Base-by-base conservation (phyloP, 1,140 invertebrate genomes). In the Papilio polytes region DNA sequence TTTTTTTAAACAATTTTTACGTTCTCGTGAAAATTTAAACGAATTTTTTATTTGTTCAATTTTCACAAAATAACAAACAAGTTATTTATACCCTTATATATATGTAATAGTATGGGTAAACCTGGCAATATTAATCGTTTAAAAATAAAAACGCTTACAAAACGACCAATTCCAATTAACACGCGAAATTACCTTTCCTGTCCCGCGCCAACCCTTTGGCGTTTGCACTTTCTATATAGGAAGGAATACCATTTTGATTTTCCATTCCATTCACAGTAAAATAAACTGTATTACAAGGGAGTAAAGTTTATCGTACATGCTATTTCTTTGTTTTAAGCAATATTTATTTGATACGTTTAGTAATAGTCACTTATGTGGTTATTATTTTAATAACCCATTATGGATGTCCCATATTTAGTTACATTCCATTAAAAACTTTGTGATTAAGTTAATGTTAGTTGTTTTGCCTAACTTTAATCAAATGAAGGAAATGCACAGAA, bases 101-200 rank as follows among this genome's bases (percentile, higher is more conserved):
- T 41, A 41, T 0, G 36, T 8, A 4, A 41, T 41, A 41, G 36
- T 41, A 41, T 41, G 7, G 7, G 36, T 36, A 53, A 26, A 78
- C 10, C 15, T 73, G 78, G 80, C 78, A 80, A 81, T 74, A 76
- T 63, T 51, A 36, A 31, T n/a, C 26, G 44, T 53, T 66, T 81
- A 53, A 66, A 81, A 70, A 59, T 63, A 66, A 81, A 81, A 81
- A 31, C 9, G 51, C 36, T 48, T 79, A 70, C 15, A 80, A 80
- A 51, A 13, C 78, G 81, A 74, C 80, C 78, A 80, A 80, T 80
- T 81, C 78, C 31, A 80, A 78, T 31, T 81, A 46, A 74, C 53
- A 26, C 56, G 26, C 74, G 74, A 78, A 59, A 76, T 51, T 78
- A 73, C 77, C 41, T 83, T 63, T 79, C 78, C 77, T 72, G 41